These are phyloP conservation scores for Crossaster papposus DNA, from an alignment of 53 echinoderm and acorn worm species.

Conservation along the genomic window DNA sequence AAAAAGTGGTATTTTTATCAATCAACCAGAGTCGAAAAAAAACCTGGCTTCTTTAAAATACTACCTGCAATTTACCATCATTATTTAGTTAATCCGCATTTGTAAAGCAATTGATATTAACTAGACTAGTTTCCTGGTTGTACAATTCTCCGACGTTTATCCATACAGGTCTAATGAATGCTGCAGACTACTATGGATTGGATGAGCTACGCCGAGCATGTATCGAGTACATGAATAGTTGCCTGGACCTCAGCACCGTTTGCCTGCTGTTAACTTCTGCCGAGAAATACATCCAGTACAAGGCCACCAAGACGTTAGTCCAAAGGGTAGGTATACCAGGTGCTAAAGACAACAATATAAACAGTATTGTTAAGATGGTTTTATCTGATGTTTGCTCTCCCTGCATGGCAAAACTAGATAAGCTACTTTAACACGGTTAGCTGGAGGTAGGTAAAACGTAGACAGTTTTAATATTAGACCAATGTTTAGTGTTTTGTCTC, in stretches of 20 bases:
- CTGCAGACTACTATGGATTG: slow-evolving; percentile 91
- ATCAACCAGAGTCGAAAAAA: too few relatives aligned
- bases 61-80: too few relatives aligned
- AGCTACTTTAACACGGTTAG: too few relatives aligned
- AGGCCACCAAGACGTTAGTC: slow-evolving; percentile 93
- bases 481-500: not conserved
- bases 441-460: too few relatives aligned
- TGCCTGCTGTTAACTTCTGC: slow-evolving; percentile 87
- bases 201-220: slow-evolving; percentile 92
- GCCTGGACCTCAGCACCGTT: slow-evolving; percentile 88
- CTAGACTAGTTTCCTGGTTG: too few relatives aligned
- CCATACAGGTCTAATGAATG: slow-evolving; percentile 87
- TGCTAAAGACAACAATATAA: too few relatives aligned
- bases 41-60: too few relatives aligned
- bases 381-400: too few relatives aligned
- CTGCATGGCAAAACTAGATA: too few relatives aligned
- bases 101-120: too few relatives aligned
- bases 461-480: not conserved
- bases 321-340: slow-evolving; percentile 82
- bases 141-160: not conserved
- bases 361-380: not conserved
- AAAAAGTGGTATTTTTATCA: too few relatives aligned
- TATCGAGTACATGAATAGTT: slow-evolving; percentile 83
- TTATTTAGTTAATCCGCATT: too few relatives aligned
- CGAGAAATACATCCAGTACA: slow-evolving; percentile 98